Evolutionary conservation across 2,888 invertebrate species (phyloP).

Genomic region (Neuroscelio doddi): DNA sequence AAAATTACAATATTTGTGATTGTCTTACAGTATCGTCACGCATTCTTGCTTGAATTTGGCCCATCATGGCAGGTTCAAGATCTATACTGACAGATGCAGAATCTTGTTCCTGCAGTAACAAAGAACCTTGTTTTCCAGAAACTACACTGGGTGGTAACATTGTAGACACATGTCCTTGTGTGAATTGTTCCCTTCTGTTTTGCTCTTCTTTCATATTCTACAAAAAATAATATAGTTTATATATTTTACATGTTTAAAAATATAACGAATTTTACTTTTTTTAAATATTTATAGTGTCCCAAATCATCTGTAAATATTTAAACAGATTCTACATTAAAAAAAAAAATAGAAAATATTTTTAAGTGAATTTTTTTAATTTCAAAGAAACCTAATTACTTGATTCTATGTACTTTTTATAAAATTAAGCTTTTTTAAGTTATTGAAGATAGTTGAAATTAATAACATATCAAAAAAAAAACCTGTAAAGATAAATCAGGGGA

Average conservation of each 20-base stretch:
- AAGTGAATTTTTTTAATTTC: neutral
- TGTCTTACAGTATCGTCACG: conserved; percentile 66
- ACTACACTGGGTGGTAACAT: conserved; percentile 77
- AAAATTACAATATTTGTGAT: neutral
- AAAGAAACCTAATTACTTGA: too few species aligned
- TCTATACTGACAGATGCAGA: conserved; percentile 82
- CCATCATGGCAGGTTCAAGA: conserved; percentile 78
- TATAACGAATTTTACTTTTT: too few species aligned
- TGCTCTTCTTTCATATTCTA: conserved; percentile 96
- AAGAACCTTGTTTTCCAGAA: conserved; percentile 72
- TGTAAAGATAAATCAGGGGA: too few species aligned
- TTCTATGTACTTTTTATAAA: too few species aligned
- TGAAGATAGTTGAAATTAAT: too few species aligned
- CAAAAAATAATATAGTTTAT: conserved; percentile 40
- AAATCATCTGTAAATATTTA: too few species aligned
- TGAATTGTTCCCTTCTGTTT: conserved; percentile 91
- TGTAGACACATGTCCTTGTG: conserved; percentile 78
- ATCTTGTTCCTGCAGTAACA: conserved; percentile 68
- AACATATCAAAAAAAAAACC: too few species aligned
- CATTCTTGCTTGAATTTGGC: conserved; percentile 66
- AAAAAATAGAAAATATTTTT: neutral
- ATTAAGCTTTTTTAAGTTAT: too few species aligned
- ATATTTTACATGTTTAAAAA: too few species aligned
- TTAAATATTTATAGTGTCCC: too few species aligned
- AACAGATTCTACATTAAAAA: neutral